phyloP scores from a whole-genome alignment of 2,797 vertebrate species.

The Steatocranus sp. region DNA sequence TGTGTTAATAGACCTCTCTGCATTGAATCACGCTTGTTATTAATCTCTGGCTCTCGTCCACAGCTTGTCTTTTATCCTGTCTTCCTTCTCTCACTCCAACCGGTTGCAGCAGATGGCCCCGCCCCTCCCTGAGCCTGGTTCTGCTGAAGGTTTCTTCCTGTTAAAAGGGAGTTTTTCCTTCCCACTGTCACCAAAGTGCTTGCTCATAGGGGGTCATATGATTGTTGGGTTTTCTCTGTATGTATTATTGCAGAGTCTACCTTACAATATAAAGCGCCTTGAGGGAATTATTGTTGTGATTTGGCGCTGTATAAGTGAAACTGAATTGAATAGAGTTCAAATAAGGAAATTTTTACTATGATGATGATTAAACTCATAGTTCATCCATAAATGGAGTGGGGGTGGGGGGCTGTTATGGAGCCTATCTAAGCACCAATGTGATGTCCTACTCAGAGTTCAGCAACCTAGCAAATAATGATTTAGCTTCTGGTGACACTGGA shows the following conservation, averaged over 20 bases:
- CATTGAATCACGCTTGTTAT: neutral
- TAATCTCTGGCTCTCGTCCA: accelerated
- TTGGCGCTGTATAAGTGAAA: neutral
- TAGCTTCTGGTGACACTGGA: neutral
- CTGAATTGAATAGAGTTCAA: neutral
- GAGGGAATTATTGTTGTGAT: neutral
- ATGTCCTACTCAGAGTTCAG: neutral
- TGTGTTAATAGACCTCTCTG: neutral
- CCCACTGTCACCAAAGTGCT: neutral
- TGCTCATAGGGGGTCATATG: neutral
- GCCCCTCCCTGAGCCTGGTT: neutral
- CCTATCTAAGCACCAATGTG: neutral
- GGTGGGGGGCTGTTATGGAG: neutral
- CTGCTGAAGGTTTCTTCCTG: neutral
- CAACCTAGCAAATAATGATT: neutral
- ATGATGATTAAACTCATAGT: neutral
- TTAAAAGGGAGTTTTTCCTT: neutral
- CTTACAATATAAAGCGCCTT: neutral
- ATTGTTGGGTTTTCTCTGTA: neutral
- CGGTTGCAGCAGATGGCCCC: neutral
- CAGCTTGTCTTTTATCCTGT: neutral
- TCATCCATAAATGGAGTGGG: neutral
- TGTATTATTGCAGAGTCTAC: neutral
- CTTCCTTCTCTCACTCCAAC: neutral
- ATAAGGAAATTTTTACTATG: neutral